Evolutionary conservation across 2,888 invertebrate species (phyloP).

Genomic region (Cheilosia vernalis): DNA sequence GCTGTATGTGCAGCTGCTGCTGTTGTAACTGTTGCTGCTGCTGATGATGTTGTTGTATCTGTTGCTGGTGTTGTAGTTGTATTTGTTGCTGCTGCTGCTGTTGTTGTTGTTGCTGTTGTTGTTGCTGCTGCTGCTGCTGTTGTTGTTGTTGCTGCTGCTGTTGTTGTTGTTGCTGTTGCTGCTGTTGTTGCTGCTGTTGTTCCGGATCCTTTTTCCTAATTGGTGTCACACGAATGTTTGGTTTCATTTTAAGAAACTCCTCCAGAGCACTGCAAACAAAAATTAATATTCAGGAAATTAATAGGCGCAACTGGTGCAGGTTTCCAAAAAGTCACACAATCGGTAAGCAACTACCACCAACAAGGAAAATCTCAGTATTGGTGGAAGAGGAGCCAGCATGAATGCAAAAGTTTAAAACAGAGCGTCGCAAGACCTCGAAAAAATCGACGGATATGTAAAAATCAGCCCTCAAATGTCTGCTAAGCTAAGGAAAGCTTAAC

Average conservation of each 20-base stretch:
- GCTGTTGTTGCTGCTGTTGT: conserved; percentile 74
- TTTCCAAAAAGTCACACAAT: no score
- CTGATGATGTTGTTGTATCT: conserved; percentile 78
- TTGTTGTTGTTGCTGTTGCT: conserved; percentile 76
- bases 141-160: conserved; percentile 79
- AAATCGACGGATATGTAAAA: no score
- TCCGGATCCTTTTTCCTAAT: conserved; percentile 75
- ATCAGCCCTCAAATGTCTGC: no score
- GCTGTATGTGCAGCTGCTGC: conserved; percentile 76
- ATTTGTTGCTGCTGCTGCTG: conserved; percentile 76
- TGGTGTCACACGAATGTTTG: conserved; percentile 82
- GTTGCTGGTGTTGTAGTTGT: conserved; percentile 76
- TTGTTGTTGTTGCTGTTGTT: conserved; percentile 76
- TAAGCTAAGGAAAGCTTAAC: no score
- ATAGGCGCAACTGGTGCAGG: no score
- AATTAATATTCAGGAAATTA: not conserved
- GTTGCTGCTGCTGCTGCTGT: conserved; percentile 78
- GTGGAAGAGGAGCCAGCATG: no score
- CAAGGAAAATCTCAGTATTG: no score
- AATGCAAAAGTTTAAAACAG: no score
- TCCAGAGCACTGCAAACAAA: conserved; percentile 79
- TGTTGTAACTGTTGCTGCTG: conserved; percentile 78
- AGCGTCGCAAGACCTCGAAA: no score
- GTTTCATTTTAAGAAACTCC: conserved; percentile 82
- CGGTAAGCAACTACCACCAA: no score